These are phyloP conservation scores for Pipistrellus nathusii DNA, from an alignment of 2,797 vertebrate species.

Conservation along the genomic window DNA sequence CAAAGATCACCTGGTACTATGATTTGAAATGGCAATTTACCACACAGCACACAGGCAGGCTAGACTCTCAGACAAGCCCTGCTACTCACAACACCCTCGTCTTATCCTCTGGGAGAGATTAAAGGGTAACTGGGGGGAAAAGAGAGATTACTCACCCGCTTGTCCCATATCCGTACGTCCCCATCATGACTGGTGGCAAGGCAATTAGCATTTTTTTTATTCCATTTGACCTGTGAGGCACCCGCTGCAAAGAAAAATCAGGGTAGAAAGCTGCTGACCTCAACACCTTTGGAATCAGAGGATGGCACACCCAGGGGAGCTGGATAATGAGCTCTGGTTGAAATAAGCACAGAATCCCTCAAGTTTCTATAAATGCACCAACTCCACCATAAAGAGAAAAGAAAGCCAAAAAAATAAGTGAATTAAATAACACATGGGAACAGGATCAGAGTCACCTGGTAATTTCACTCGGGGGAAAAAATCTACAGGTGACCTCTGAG, in stretches of 20 bases:
- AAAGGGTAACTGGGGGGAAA: not conserved
- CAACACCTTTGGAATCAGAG: not conserved
- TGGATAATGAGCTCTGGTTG: conserved; percentile 19
- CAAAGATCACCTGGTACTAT: not conserved
- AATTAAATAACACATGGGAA: conserved; percentile 23
- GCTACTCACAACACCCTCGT: not conserved
- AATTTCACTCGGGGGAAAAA: not conserved
- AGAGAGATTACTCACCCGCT: conserved; percentile 90
- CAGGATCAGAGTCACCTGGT: conserved; percentile 38
- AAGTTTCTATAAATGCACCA: not conserved
- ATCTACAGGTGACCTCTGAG: not conserved
- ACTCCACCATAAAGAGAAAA: conserved; percentile 6
- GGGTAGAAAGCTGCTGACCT: conserved; percentile 17
- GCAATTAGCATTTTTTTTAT: conserved; percentile 94
- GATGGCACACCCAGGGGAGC: not conserved
- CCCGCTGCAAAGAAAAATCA: conserved; percentile 89
- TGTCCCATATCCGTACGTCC: conserved; percentile 98
- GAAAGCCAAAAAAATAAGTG: conserved; percentile 42
- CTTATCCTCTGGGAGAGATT: not conserved
- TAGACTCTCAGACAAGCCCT: not conserved
- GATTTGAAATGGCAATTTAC: not conserved
- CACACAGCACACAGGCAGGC: not conserved
- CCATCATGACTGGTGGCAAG: conserved; percentile 98
- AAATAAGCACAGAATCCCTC: conserved; percentile 13
- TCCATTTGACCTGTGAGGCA: conserved; percentile 99